Base-by-base conservation (phyloP, 2,113 vertebrate species). In the Macheiramphus alcinus region DNA sequence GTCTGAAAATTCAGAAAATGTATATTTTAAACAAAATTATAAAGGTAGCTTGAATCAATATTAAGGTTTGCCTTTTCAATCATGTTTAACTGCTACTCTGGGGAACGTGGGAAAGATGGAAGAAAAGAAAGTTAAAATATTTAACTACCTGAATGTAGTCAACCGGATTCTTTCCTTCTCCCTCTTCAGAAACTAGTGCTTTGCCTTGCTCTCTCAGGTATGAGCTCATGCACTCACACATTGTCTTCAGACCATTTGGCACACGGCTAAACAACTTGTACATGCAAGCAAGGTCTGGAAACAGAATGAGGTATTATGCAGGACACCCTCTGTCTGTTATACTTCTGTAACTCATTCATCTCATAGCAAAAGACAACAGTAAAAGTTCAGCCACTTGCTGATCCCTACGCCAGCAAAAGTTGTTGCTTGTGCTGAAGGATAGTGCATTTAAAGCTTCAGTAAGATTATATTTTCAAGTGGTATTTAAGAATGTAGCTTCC, bases 151-250 rank as follows among this genome's bases (percentile, higher is more conserved):
- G 99, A 83, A 99, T 99, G 95, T 99, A 99, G 97, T 99, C 99
- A 26, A 99, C 99, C 17, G 99, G 99, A 97, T 99, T 99, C 95
- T 99, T 99, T 91, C 99, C 99, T 98, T 99, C 99, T 91, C 99
- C 99, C 88, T 99, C 99, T 96, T 99, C 99, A 70, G 99, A 99
- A 96, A 99, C 99, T 83, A 99, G 98, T 42, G 99, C 99, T 98
- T 99, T 99, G 86, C 99, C 99, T 97, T 99, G 99, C 85, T 99
- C 99, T 86, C 99, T 98, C 97, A 99, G 96, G 96, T 99, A 99
- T 3, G 98, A 98, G 96, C 99, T 99, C 99, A 99, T 99, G 97
- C 99, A 99, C 96, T 99, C 99, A n/a, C 99, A 99, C 99, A 99
- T 99, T 0, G 99, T 99, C 98, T 99, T 99, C 96, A 99, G 98